Base-by-base conservation (phyloP, 2,797 vertebrate genomes). In the Sebastes hubbsi region DNA sequence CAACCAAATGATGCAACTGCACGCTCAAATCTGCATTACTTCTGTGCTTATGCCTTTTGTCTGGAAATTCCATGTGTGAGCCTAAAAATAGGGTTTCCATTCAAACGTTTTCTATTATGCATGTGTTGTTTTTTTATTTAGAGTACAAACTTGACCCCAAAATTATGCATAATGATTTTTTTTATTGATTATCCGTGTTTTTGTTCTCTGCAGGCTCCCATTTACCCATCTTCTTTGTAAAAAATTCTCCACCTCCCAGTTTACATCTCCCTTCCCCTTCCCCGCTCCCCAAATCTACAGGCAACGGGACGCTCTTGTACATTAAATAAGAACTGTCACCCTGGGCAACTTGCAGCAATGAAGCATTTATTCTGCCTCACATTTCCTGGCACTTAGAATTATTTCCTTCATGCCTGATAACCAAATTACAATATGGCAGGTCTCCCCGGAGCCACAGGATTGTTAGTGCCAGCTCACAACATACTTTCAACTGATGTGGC, bases 381-480 rank as follows among this genome's bases (percentile, higher is more conserved):
- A 97, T 98, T 96, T 97, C 96, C 97, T 99, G 98, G 98, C 98
- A 98, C 98, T 98, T 96, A 96, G 97, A 99, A 99, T 99, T 98
- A 99, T 99, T 99, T 97, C 97, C 98, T 98, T 99, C 98, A 99
- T 99, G 97, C 97, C 98, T 99, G 98, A 99, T 99, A 99, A 98
- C 98, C 98, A 99, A 99, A 99, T 99, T 99, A 99, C 98, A 99
- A 99, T 99, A 98, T 99, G 98, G 98, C 98, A 99, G 98, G 97
- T 97, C 97, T 98, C 98, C 97, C 97, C 91, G 94, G 97, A 97
- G 98, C 97, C 96, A 96, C 86, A 78, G 96, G 97, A 98, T 99
- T 98, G 98, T 99, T 99, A 99, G 97, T 98, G 97, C 96, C 96
- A 97, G 97, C 98, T 99, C 97, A 97, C 97, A 98, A 98, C 97